Percentiles rank a stretch among this genome's conserved stretches.
Evolutionary conservation across 2,888 invertebrate species (phyloP).

Genomic region (Noctua janthina): DNA sequence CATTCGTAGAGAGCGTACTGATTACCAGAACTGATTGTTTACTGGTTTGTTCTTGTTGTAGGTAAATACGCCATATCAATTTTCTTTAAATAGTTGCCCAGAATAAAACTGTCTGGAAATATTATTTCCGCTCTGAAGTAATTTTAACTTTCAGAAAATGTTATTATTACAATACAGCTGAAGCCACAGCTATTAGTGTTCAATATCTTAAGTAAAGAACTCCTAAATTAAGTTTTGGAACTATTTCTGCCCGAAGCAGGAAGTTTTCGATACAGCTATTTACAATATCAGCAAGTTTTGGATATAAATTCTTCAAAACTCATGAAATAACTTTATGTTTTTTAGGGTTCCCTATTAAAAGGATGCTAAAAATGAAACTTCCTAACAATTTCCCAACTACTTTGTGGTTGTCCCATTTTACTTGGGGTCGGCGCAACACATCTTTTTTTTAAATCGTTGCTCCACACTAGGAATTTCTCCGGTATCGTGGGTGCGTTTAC

Average conservation of each 20-base stretch:
- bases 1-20: not conserved
- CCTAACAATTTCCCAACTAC: not conserved
- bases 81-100: not conserved
- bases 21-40: not conserved
- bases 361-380: not conserved
- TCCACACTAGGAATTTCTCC: no score
- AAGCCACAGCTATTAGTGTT: slow-evolving; percentile 51
- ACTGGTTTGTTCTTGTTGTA: not conserved
- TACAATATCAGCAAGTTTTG: slow-evolving; percentile 27
- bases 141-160: slow-evolving; percentile 36
- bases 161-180: slow-evolving; percentile 31
- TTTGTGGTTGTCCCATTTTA: not conserved
- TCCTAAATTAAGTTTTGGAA: slow-evolving; percentile 45
- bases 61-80: not conserved
- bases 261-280: slow-evolving; percentile 34
- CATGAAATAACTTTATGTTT: not conserved
- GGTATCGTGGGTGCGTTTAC: no score
- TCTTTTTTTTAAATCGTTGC: no score
- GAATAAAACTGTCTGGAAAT: slow-evolving; percentile 18
- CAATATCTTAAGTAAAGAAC: slow-evolving; percentile 41
- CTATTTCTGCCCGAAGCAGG: slow-evolving; percentile 33
- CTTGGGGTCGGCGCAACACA: not conserved
- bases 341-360: not conserved
- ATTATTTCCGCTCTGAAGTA: not conserved
- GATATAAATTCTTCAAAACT: slow-evolving; percentile 17